Evolutionary conservation across 2,113 vertebrate genomes (phyloP), one percentile per base, ranked within the genome.

Genomic region (Benitochromis conjunctus): DNA sequence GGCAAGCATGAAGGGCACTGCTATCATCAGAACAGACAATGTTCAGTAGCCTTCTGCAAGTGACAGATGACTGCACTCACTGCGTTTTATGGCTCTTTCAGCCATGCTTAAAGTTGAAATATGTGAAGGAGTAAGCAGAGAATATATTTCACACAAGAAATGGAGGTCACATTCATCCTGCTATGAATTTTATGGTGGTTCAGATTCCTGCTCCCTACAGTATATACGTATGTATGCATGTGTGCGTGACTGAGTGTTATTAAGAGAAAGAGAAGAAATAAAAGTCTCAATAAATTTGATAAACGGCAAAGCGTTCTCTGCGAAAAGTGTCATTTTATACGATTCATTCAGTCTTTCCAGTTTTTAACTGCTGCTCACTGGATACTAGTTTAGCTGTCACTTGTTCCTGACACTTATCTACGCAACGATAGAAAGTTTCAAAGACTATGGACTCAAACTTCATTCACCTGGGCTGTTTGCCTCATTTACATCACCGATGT

Each of bases 131-230:
- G 82, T 91, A 56, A 87, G 88, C 64, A 84, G 79, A 79, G 83
- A 81, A 89, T 90, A 87, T 91, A 92, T 92, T 89, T 93, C 92
- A 94, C 56, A 34, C 13, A 3, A 71, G 93, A 89, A 86, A 54
- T 55, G 41, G 89, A 94, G 93, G 92, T 94, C 94, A 94, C 86
- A 60, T 93, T 87, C 71, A 91, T 89, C 85, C 88, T 93, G 88
- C 85, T 55, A 56, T 87, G 88, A 91, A 84, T 94, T 94, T 95
- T 93, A 94, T 92, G 87, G 86, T 43, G 66, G 80, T 69, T 91
- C 58, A 78, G 34, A 89, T 83, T 92, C 54, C 77, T 36, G 5
- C 77, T 53, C 51, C n/a, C 36, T 41, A 53, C 18, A 76, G 3
- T 53, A 18, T 46, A 53, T 83, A 56, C 80, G 46, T 76, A 7